Evolutionary conservation across 2,888 invertebrate genomes (phyloP), one percentile per base, ranked within the genome.

Genomic region (Pediacus dermestoides): DNA sequence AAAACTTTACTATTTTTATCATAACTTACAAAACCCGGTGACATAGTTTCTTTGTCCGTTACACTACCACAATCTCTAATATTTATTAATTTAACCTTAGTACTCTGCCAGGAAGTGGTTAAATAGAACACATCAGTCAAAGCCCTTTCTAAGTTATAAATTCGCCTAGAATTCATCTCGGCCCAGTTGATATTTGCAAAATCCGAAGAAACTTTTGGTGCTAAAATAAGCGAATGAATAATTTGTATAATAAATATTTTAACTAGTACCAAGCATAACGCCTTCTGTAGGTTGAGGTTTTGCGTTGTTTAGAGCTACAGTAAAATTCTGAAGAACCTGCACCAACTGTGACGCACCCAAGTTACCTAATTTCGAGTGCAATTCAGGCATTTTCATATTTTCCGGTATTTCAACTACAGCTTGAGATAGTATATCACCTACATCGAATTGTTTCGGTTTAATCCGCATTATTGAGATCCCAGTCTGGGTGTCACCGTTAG

Each of bases 391-490:
- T 36, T 73, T 77, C 48, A 80, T 76, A 52, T 83, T 66, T 28
- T 74, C 64, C 11, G 66, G 54, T 45, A 89, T 76, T 22, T 63
- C 41, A 11, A 83, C 61, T 60, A 70, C 68, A 48, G 69, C 66
- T 64, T 85, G 83, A 9, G 72, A 65, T 51, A 83, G 68, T 56
- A 83, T 77, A 60, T 80, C 78, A 54, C 91, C 91, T 51, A 85
- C 71, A 74, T 91, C 91, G 73, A 90, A 91, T 65, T 78, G 76
- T 57, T 84, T 74, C 16, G 92, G 83, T 63, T 79, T 79, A 46
- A 96, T 86, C 70, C 78, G 82, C 86, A 94, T 93, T 27, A 95
- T 80, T 9, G 90, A 82, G 7, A 95, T 77, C 16, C 94, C 95
- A 4, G 92, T 88, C 48, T 74, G 70, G 7, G 64, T 60, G 63